Evolutionary conservation across 2,113 vertebrate genomes (phyloP).

Genomic region (Todiramphus chloris): DNA sequence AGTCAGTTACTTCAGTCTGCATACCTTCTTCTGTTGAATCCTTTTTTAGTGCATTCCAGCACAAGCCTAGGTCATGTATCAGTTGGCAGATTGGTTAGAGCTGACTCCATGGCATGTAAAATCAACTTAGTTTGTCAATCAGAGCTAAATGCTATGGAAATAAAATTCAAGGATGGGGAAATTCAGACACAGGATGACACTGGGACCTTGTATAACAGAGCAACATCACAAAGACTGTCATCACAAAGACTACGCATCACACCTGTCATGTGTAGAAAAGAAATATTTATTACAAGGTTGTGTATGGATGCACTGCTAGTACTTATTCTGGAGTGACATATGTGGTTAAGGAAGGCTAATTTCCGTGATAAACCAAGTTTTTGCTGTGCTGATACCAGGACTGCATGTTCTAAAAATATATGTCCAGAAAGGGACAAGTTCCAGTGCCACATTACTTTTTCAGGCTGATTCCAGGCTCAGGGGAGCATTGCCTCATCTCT

Average conservation of each 20-base stretch:
- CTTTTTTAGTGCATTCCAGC: background rate
- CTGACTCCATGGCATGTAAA: background rate
- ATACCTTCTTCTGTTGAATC: background rate
- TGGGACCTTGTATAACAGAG: background rate
- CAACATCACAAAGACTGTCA: background rate
- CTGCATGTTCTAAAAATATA: background rate
- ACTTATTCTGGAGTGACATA: background rate
- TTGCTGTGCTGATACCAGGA: background rate
- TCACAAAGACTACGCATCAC: too few relatives aligned
- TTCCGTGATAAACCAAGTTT: background rate
- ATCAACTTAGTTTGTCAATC: background rate
- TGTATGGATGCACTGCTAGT: background rate
- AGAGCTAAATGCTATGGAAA: background rate
- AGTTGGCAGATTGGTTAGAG: background rate
- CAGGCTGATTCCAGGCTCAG: background rate
- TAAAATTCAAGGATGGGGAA: background rate
- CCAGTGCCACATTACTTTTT: background rate
- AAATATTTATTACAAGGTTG: background rate
- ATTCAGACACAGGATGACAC: background rate
- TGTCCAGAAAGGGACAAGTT: background rate
- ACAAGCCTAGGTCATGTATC: background rate
- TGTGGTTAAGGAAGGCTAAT: rapidly evolving
- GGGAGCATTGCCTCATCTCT: rapidly evolving
- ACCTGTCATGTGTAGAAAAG: background rate
- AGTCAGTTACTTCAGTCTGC: background rate